phyloP scores from a whole-genome alignment of 2,113 vertebrate species.

The Rhineura floridana region DNA sequence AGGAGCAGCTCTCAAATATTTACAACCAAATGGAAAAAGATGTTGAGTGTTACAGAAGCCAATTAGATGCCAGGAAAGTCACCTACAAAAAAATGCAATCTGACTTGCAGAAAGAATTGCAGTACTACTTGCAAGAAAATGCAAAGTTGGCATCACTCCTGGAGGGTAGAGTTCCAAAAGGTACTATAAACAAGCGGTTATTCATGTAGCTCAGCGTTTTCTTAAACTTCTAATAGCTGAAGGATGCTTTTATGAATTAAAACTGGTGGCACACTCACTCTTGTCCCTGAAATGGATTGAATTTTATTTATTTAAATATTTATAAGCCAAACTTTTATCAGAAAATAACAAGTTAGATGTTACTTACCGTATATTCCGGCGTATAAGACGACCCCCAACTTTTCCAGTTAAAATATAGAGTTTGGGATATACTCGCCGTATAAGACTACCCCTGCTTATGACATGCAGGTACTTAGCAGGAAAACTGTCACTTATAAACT shows the following conservation, averaged over 20 bases:
- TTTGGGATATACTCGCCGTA: too few species aligned
- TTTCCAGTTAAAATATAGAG: too few species aligned
- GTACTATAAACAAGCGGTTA: conserved; percentile 65
- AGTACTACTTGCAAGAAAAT: conserved; percentile 85
- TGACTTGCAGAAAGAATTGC: conserved; percentile 90
- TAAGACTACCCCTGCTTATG: too few species aligned
- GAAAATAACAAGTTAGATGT: too few species aligned
- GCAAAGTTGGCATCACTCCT: conserved; percentile 81
- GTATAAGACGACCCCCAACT: too few species aligned
- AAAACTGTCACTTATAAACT: too few species aligned
- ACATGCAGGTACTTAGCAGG: too few species aligned
- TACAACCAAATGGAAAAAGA: conserved; percentile 81
- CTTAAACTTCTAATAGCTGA: neutral
- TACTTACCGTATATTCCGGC: too few species aligned
- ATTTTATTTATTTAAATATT: neutral
- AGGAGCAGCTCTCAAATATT: conserved; percentile 75
- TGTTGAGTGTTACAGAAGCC: conserved; percentile 69
- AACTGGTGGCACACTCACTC: neutral
- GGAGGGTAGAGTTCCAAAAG: conserved; percentile 88
- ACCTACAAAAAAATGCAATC: conserved; percentile 82
- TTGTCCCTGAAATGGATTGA: neutral
- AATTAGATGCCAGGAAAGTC: conserved; percentile 79
- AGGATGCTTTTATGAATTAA: neutral
- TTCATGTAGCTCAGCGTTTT: neutral
- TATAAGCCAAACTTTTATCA: neutral